Conservation (phyloP, 2,797 vertebrate species). For the Gallinago nigripennis region DNA sequence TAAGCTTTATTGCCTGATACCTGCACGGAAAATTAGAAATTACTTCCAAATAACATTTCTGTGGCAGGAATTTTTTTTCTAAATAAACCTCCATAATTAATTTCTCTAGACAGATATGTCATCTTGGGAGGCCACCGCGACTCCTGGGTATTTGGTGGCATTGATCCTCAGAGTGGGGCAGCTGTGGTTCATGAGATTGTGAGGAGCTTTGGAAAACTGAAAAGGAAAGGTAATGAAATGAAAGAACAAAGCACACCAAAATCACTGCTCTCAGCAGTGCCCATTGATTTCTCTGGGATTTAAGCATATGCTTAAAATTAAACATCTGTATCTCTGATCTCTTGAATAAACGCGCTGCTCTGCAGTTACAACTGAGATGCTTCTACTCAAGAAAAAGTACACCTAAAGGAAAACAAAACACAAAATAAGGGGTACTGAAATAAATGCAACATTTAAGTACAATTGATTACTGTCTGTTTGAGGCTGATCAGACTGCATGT, state of each 20-base stretch:
- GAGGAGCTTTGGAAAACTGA: slow-evolving; percentile 84
- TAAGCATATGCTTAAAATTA: neutral
- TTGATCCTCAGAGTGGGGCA: slow-evolving; percentile 92
- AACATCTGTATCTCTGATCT: neutral
- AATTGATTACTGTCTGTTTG: neutral
- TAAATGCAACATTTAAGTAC: neutral
- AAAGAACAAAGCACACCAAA: neutral
- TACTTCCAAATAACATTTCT: neutral
- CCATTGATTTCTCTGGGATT: neutral
- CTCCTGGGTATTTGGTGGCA: slow-evolving; percentile 95
- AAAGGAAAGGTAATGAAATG: slow-evolving; percentile 81
- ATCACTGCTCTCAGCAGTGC: neutral
- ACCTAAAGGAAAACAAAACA: neutral
- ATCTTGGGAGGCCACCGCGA: slow-evolving; percentile 87
- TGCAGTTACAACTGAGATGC: neutral
- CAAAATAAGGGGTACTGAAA: neutral
- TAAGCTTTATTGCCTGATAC: neutral
- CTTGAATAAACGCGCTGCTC: neutral
- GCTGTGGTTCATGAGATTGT: slow-evolving; percentile 91
- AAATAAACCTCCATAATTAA: neutral
- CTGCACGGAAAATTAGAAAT: neutral
- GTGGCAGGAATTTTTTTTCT: neutral
- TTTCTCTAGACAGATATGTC: slow-evolving; percentile 82
- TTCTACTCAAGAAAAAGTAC: neutral
- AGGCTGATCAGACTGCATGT: neutral